phyloP scores from a whole-genome alignment of 2,888 invertebrate species.

The Cyrtodaria siliqua region DNA sequence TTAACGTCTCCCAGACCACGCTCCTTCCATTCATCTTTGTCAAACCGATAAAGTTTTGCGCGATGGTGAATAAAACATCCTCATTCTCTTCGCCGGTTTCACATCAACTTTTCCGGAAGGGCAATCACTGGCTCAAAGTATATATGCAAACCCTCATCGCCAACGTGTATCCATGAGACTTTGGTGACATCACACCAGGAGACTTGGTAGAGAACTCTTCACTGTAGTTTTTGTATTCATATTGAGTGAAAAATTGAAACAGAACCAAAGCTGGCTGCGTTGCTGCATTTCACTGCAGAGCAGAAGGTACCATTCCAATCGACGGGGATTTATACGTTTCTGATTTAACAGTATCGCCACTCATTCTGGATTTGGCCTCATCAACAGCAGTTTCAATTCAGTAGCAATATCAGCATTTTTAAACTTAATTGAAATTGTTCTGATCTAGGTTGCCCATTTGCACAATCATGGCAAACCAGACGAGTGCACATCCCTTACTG shows the following conservation, averaged over 20 bases:
- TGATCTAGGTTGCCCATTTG: too few species aligned
- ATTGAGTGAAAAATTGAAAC: conserved; percentile 75
- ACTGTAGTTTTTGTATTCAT: conserved; percentile 55
- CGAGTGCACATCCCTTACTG: too few species aligned
- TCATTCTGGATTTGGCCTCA: too few species aligned
- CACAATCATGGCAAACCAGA: too few species aligned
- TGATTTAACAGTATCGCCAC: too few species aligned
- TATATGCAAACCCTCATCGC: conserved; percentile 90
- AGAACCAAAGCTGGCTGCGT: conserved; percentile 41
- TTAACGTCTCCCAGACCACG: conserved; percentile 94
- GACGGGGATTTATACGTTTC: too few species aligned
- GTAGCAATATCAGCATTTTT: too few species aligned
- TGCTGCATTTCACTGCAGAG: conserved; percentile 25
- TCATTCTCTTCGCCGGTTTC: conserved; percentile 97
- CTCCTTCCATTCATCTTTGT: too few species aligned
- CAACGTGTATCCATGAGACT: conserved; percentile 73
- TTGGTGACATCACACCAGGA: conserved; percentile 49
- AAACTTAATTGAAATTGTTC: too few species aligned
- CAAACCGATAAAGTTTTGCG: too few species aligned
- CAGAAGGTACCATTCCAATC: too few species aligned
- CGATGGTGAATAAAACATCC: conserved; percentile 90
- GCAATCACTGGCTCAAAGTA: conserved; percentile 88
- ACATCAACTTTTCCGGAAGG: conserved; percentile 87
- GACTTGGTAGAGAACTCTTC: conserved; percentile 37
- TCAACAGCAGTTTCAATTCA: too few species aligned